Evolutionary conservation across 1,140 invertebrate species (phyloP).

Genomic region (Tyrophagus putrescentiae): DNA sequence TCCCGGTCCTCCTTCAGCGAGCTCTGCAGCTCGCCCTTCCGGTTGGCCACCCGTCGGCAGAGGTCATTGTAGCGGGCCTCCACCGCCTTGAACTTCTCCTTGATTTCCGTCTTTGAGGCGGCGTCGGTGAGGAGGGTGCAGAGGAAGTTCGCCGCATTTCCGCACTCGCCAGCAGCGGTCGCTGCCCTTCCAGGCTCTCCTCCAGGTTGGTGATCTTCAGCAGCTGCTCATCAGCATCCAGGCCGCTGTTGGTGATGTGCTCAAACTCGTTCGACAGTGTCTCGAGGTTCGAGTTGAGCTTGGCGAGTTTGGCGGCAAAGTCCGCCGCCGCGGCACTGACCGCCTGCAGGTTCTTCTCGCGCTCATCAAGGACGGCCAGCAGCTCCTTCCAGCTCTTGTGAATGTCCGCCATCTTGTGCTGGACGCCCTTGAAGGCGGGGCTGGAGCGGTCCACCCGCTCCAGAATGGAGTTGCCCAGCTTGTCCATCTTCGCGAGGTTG

Average conservation of each 20-base stretch:
- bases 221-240: conserved; percentile 17
- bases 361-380: conserved; percentile 56
- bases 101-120: conserved; percentile 72
- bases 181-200: conserved; percentile 53
- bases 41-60: conserved; percentile 62
- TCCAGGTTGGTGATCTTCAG: conserved; percentile 9
- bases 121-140: conserved; percentile 78
- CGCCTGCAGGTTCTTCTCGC: conserved; percentile 64
- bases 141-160: conserved; percentile 65
- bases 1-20: conserved; percentile 54
- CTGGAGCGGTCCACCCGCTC: conserved; percentile 51
- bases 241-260: conserved; percentile 39
- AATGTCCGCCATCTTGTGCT: conserved; percentile 38
- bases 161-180: conserved; percentile 71
- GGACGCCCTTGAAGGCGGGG: conserved; percentile 52
- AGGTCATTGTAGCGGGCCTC: conserved; percentile 66
- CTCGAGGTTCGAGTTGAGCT: conserved; percentile 62
- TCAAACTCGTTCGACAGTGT: conserved; percentile 70
- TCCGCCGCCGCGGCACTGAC: conserved; percentile 73
- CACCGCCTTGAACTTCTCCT: conserved; percentile 62
- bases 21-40: conserved; percentile 75
- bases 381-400: conserved; percentile 59
- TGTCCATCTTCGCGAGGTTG: conserved; percentile 64
- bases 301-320: conserved; percentile 66
- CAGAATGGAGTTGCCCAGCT: conserved; percentile 59